phyloP scores from a whole-genome alignment of 2,113 vertebrate species.

The Mastomys natalensis region DNA sequence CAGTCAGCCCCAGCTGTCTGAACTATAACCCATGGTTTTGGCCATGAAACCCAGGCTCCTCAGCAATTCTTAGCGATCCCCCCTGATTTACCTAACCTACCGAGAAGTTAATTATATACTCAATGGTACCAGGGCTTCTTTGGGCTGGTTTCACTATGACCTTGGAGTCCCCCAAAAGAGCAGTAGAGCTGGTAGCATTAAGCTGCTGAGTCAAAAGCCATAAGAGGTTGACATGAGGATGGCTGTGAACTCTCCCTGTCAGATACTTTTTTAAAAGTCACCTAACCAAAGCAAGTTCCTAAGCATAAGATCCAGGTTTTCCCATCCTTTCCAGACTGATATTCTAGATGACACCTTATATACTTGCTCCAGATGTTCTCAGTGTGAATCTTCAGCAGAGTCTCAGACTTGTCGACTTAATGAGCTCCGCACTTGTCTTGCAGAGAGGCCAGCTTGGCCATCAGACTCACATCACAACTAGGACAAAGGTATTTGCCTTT shows the following conservation, averaged over 20 bases:
- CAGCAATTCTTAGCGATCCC: not conserved
- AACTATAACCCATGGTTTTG: too few relatives aligned
- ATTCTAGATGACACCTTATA: not conserved
- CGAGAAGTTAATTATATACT: rapidly evolving
- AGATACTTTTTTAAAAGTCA: not conserved
- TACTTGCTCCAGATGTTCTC: not conserved
- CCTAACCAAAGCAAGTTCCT: not conserved
- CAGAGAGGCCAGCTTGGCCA: too few relatives aligned
- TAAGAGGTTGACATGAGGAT: rapidly evolving
- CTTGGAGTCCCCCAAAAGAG: not conserved
- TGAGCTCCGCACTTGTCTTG: not conserved
- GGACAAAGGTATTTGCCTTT: not conserved
- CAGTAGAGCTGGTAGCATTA: not conserved
- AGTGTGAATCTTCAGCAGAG: not conserved
- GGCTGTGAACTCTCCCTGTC: not conserved
- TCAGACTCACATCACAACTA: not conserved
- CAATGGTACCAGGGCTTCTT: not conserved
- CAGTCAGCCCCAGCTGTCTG: not conserved
- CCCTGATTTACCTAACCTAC: not conserved
- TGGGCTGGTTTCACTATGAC: not conserved
- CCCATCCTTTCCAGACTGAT: not conserved
- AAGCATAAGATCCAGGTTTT: not conserved
- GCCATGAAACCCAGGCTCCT: too few relatives aligned
- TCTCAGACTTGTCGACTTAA: not conserved
- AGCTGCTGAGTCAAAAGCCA: not conserved